phyloP scores from a whole-genome alignment of 2,888 invertebrate genomes.

The Drosophila meridionalis region DNA sequence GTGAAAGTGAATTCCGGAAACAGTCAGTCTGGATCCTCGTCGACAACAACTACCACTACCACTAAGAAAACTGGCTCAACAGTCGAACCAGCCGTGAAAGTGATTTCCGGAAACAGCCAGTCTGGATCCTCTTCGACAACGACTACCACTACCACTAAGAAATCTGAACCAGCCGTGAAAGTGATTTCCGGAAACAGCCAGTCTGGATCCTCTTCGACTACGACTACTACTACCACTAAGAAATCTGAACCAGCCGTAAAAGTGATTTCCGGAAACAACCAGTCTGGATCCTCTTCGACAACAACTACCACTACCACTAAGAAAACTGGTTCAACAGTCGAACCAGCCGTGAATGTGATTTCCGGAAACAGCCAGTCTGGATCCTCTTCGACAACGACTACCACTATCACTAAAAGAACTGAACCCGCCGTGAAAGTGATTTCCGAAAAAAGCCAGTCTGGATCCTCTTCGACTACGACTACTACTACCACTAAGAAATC shows the following conservation, averaged over 20 bases:
- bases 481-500: background rate
- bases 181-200: background rate
- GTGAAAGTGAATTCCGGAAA: background rate
- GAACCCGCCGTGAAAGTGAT: background rate
- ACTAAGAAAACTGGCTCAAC: background rate
- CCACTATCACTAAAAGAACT: background rate
- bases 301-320: constrained; percentile 6
- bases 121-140: background rate
- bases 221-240: background rate
- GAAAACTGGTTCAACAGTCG: background rate
- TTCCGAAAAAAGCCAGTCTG: background rate
- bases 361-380: background rate
- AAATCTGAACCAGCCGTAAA: background rate
- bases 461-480: constrained; percentile 1
- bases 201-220: background rate
- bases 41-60: background rate
- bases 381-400: background rate
- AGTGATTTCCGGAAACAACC: background rate
- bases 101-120: background rate
- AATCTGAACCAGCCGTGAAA: background rate
- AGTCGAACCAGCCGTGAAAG: background rate
- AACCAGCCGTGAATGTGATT: background rate
- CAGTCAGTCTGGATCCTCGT: background rate
- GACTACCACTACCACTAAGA: background rate
- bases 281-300: background rate